Percentiles rank a stretch among this genome's conserved stretches.
Evolutionary conservation across 1,140 invertebrate species (phyloP).

Genomic region (Thalassaphorura encarpata): DNA sequence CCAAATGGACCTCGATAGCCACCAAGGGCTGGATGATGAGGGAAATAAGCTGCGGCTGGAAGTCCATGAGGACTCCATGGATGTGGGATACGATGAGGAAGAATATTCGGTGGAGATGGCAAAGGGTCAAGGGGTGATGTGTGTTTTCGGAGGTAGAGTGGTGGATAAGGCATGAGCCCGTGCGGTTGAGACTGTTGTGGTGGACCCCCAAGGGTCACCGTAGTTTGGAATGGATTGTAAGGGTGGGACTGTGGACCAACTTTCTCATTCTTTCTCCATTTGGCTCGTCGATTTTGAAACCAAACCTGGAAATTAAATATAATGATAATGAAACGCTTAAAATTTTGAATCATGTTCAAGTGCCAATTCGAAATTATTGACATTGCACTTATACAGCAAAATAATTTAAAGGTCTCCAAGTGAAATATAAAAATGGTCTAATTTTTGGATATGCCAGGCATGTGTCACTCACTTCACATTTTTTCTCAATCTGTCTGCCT

Average conservation of each 20-base stretch:
- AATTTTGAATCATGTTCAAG: too few relatives aligned
- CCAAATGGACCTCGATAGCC: conserved; percentile 32
- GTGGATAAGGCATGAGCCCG: background rate
- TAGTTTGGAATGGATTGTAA: conserved; percentile 62
- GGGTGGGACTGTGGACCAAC: conserved; percentile 74
- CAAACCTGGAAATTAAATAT: too few relatives aligned
- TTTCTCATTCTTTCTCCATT: conserved; percentile 41
- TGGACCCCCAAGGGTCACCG: conserved; percentile 45
- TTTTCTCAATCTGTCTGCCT: too few relatives aligned
- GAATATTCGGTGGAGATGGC: conserved; percentile 46
- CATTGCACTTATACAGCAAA: too few relatives aligned
- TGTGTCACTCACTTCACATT: too few relatives aligned
- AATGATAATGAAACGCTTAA: too few relatives aligned
- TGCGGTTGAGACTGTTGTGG: conserved; percentile 46
- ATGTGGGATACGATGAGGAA: conserved; percentile 21
- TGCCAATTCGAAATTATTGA: too few relatives aligned
- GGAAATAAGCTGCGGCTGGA: conserved; percentile 35
- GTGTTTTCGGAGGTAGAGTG: conserved; percentile 27
- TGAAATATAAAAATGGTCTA: too few relatives aligned
- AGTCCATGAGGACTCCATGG: conserved; percentile 40
- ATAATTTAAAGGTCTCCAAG: too few relatives aligned
- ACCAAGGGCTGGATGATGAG: conserved; percentile 19
- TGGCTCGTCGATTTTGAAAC: conserved; percentile 45
- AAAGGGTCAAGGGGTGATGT: conserved; percentile 41
- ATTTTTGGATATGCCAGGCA: too few relatives aligned